phyloP scores from a whole-genome alignment of 2,113 vertebrate genomes.

The Urocynchramus pylzowi region DNA sequence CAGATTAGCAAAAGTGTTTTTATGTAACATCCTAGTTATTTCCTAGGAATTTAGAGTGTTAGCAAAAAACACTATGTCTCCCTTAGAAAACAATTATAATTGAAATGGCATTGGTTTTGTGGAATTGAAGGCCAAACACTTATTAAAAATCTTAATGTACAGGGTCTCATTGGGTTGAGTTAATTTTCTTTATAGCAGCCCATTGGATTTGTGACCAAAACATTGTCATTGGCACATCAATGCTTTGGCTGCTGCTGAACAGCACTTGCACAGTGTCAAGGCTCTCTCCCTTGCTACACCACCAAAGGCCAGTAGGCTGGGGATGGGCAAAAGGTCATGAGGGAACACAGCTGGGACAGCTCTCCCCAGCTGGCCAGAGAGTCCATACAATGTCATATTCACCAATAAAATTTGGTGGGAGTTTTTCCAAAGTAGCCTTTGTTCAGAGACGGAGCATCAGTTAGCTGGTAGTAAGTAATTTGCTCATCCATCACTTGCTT shows the following conservation, averaged over 20 bases:
- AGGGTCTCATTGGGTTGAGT: fast-evolving
- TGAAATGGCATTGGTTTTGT: background rate
- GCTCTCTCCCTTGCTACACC: background rate
- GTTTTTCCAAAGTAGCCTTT: background rate
- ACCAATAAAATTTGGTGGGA: background rate
- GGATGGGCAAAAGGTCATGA: background rate
- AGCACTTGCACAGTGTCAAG: background rate
- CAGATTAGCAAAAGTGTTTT: background rate
- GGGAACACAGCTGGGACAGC: background rate
- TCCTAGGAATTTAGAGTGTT: background rate
- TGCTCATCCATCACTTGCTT: background rate
- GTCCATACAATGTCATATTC: background rate
- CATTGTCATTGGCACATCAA: background rate
- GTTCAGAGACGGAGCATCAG: background rate
- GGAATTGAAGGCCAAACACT: background rate
- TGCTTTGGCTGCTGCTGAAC: background rate
- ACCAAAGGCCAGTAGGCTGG: background rate
- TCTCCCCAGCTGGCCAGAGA: background rate
- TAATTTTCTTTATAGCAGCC: background rate
- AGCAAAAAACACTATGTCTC: background rate
- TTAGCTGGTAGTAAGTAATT: background rate
- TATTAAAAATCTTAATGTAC: background rate
- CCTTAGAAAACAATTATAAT: background rate
- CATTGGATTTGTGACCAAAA: background rate
- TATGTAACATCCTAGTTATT: background rate